Evolutionary conservation across 2,113 vertebrate species (phyloP).

Genomic region (Sporophila hypoxantha): DNA sequence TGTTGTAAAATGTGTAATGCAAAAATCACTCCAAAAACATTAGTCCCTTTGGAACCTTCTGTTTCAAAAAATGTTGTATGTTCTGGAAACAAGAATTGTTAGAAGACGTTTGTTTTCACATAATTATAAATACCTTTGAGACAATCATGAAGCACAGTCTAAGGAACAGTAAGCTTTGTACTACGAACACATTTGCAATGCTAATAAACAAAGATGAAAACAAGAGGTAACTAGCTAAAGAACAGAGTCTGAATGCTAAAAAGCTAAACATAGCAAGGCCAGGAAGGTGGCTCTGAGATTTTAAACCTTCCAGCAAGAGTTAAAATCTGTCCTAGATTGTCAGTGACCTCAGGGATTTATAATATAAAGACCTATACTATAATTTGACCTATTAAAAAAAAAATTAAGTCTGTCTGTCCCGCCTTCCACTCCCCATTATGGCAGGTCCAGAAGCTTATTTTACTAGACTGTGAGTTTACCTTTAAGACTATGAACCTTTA

Average conservation of each 20-base stretch:
- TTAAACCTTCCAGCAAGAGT: background rate
- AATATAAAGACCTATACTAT: background rate
- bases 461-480: background rate
- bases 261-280: background rate
- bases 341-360: background rate
- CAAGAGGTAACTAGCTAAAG: background rate
- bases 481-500: background rate
- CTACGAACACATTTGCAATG: background rate
- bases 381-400: background rate
- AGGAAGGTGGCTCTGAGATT: background rate
- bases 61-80: background rate
- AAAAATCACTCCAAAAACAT: constrained; percentile 5
- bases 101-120: constrained; percentile 1
- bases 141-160: background rate
- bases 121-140: constrained; percentile 13
- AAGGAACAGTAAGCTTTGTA: background rate
- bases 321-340: background rate
- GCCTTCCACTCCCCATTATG: background rate
- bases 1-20: background rate
- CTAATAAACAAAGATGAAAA: background rate
- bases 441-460: background rate
- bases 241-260: background rate
- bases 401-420: background rate
- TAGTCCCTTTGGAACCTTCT: constrained; percentile 17
- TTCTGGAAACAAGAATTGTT: background rate